Base-by-base conservation (phyloP, 2,888 invertebrate genomes). In the Epirrita christyi region DNA sequence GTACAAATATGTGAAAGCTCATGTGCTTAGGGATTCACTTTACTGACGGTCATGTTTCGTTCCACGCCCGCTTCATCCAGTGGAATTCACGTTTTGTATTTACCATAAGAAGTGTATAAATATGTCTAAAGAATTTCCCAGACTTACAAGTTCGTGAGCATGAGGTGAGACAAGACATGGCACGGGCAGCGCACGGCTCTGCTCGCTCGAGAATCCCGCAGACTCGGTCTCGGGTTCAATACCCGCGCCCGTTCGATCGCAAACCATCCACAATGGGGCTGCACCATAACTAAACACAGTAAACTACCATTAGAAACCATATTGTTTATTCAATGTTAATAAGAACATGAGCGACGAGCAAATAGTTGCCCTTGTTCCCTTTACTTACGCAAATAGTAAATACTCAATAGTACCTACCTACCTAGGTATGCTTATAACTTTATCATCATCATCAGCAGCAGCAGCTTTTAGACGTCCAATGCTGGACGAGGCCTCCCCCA, bases 231-330 rank as follows among this genome's bases (percentile, higher is more conserved):
- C 72, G 86, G 81, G 90, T 88, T 89, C 89, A 90, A 81, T 88
- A 90, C 83, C 89, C 89, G 87, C 78, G 77, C 77, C 80, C 76
- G 77, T 72, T 74, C 80, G 75, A 72, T 70, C 80, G 75, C 73
- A 68, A 68, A 73, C 76, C 75, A 77, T 81, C 79, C 75, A 81
- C 84, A 79, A 50, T 53, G 78, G 75, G 76, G 10, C n/a, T 11
- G 32, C 74, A 74, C 78, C 75, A 76, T 78, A 75, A 73, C 78
- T 67, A 68, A 74, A 67, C 67, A 61, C 72, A 64, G 72, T 81
- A 80, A 72, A 79, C 74, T 75, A 78, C 73, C 68, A 52, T 51
- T 49, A 49, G 8, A 50, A 38, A 14, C 46, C 34, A 53, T 53
- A 48, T 47, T 56, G 45, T 56, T 50, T 38, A 47, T 41, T 36